These are phyloP conservation scores for Maconellicoccus hirsutus DNA, from an alignment of 1,140 invertebrate genomes.

Conservation along the genomic window DNA sequence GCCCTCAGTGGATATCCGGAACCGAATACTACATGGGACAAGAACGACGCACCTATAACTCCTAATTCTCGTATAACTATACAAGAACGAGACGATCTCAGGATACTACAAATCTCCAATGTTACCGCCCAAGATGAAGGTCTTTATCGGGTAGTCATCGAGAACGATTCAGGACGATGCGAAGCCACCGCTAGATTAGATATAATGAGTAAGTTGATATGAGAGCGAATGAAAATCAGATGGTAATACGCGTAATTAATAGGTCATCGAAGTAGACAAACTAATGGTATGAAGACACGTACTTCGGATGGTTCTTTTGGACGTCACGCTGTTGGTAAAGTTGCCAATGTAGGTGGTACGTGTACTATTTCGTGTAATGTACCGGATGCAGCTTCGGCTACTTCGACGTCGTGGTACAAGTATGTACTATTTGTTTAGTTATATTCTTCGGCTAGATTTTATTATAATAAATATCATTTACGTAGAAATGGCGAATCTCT, in stretches of 20 bases:
- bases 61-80: conserved; percentile 51
- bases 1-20: conserved; percentile 60
- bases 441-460: too few species aligned
- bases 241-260: conserved; percentile 19
- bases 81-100: conserved; percentile 59
- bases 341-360: not conserved
- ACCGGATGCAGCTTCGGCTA: not conserved
- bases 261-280: conserved; percentile 34
- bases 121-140: conserved; percentile 67
- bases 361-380: conserved; percentile 5
- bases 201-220: conserved; percentile 55
- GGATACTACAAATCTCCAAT: conserved; percentile 63
- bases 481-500: conserved; percentile 42
- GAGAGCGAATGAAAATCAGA: not conserved
- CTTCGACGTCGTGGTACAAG: not conserved
- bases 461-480: not conserved
- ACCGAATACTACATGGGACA: conserved; percentile 70
- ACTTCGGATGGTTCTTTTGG: conserved; percentile 29
- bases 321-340: conserved; percentile 3
- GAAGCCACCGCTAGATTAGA: conserved; percentile 68
- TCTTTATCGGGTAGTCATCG: conserved; percentile 62
- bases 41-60: conserved; percentile 52
- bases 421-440: not conserved
- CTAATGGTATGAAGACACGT: conserved; percentile 37
- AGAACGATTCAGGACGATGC: conserved; percentile 68